phyloP scores from a whole-genome alignment of 2,888 invertebrate species.

The Drosophila imparisetae region DNA sequence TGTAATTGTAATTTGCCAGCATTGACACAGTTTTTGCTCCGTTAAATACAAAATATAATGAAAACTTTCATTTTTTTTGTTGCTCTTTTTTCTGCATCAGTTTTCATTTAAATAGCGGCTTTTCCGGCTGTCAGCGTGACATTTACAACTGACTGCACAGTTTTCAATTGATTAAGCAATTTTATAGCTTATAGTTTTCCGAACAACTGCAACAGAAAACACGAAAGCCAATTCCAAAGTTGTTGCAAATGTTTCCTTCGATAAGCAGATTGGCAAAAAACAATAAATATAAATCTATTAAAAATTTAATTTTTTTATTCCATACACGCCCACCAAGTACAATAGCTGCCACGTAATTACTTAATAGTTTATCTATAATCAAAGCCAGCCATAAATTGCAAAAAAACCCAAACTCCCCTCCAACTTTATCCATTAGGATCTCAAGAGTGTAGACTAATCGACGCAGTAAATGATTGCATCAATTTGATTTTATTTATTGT shows the following conservation, averaged over 20 bases:
- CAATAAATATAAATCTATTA: constrained; percentile 12
- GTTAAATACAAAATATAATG: constrained; percentile 25
- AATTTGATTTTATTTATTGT: constrained; percentile 26
- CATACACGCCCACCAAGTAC: not conserved
- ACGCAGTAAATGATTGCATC: constrained; percentile 13
- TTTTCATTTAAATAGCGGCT: constrained; percentile 65
- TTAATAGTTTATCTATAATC: not conserved
- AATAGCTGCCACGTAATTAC: not conserved
- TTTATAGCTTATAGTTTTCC: constrained; percentile 45
- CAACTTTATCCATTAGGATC: constrained; percentile 1
- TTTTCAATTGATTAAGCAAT: constrained; percentile 79
- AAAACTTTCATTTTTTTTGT: constrained; percentile 45
- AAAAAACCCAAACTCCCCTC: not conserved
- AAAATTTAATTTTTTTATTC: constrained; percentile 6
- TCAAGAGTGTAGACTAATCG: constrained; percentile 21
- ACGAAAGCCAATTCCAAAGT: constrained; percentile 18
- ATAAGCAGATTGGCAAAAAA: constrained; percentile 31
- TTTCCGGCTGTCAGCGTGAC: constrained; percentile 66
- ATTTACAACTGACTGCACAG: constrained; percentile 69
- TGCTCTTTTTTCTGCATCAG: constrained; percentile 16
- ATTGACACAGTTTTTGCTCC: constrained; percentile 68
- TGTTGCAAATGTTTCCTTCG: constrained; percentile 31
- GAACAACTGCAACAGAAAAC: constrained; percentile 6
- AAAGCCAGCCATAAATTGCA: not conserved
- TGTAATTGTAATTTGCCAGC: constrained; percentile 69